Evolutionary conservation across 2,113 vertebrate genomes (phyloP).

Genomic region (Ophthalmolycus amberensis): DNA sequence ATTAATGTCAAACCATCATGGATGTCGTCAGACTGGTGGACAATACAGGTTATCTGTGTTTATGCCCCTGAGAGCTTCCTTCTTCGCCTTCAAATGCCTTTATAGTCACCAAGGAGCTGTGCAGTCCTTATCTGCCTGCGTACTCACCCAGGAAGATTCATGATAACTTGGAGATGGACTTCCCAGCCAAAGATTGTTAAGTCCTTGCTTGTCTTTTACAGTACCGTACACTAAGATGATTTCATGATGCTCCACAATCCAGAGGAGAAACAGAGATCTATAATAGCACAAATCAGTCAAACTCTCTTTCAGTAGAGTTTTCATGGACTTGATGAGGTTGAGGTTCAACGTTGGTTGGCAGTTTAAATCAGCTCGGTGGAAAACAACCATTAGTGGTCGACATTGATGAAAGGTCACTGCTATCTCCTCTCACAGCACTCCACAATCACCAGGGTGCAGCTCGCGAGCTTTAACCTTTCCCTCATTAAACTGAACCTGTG

Average conservation of each 20-base stretch:
- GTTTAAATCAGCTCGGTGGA: slow-evolving; percentile 4
- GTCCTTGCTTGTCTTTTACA: not conserved
- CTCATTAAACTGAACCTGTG: slow-evolving; percentile 25
- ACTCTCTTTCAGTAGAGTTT: not conserved
- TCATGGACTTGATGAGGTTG: not conserved
- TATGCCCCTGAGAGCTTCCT: not conserved
- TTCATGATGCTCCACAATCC: not conserved
- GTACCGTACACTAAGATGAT: too few relatives aligned
- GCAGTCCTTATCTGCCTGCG: slow-evolving; percentile 36
- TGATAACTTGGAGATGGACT: not conserved
- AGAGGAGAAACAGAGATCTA: not conserved
- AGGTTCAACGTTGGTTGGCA: not conserved
- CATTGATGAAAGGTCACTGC: slow-evolving; percentile 37
- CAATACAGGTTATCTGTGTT: slow-evolving; percentile 14
- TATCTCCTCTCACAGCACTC: slow-evolving; percentile 50
- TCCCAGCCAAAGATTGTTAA: not conserved
- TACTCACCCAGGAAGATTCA: not conserved
- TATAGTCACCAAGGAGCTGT: slow-evolving; percentile 10
- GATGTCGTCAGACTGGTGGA: not conserved
- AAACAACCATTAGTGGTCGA: slow-evolving; percentile 17
- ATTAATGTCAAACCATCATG: not conserved
- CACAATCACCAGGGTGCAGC: slow-evolving; percentile 42
- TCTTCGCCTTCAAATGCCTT: not conserved
- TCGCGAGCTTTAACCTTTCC: slow-evolving; percentile 13
- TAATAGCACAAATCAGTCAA: not conserved